Base-by-base conservation (phyloP, 1,140 invertebrate species). In the Olivierus martensii region DNA sequence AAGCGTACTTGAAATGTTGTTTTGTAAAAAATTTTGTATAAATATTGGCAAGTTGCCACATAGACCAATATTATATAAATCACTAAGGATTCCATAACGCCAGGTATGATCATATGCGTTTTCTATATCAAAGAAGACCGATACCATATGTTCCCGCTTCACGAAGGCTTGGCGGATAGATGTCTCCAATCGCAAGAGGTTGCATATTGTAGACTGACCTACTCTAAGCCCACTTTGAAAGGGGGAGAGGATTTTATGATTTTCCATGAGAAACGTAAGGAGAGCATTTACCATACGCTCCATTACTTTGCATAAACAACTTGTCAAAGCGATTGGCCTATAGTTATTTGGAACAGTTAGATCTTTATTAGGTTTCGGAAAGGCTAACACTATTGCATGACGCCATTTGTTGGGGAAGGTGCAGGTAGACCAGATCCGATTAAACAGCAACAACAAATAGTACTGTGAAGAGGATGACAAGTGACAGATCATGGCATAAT, bases 91-190 rank as follows among this genome's bases (percentile, higher is more conserved):
- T 0, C 64, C 69, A 12, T 63, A 47, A 10, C 65, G 53, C 66
- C 67, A 70, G 0, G 68, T 63, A 47, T 53, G 58, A 46, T 72
- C 70, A 46, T 70, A 71, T 0, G 68, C 66, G 58, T 70, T 69
- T 47, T 63, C 61, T 2, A 71, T 57, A 39, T 72, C 70, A 15
- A 71, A 59, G 12, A 69, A 53, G 0, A 69, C 34, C 37, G 63
- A 55, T 1, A 55, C 54, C 7, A 63, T 62, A 11, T 60, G 51
- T 38, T 63, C 49, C 2, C 65, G 62, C 53, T 59, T 58, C 48
- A 67, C 67, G 18, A 65, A 67, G 14, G 60, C 59, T 10, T 57
- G 35, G 1, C 50, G 53, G 2, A 71, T 64, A 38, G 64, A 51
- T 37, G 35, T 42, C 14, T 42, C 50, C 0, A 44, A 21, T 6